Conservation (phyloP, 2,113 vertebrate species). For the Malaclemys terrapin region DNA sequence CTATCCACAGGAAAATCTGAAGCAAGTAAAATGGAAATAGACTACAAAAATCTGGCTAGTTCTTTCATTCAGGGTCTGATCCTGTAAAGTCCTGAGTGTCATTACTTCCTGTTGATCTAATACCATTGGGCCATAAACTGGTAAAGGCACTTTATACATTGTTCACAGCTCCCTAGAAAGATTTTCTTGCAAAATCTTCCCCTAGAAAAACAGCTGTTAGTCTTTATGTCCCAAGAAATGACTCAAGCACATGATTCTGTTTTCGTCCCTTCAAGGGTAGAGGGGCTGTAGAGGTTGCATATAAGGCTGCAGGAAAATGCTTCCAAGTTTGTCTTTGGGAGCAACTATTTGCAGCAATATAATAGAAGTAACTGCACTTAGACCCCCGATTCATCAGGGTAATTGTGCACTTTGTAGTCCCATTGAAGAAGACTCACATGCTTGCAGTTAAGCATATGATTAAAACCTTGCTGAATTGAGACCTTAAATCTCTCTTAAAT, state of each 20-base stretch:
- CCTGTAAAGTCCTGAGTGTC: background rate
- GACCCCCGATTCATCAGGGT: background rate
- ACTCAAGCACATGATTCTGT: background rate
- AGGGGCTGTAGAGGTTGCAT: background rate
- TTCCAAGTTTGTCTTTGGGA: background rate
- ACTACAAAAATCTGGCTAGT: background rate
- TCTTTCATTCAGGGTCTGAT: background rate
- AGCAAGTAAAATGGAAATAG: background rate
- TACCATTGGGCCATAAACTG: background rate
- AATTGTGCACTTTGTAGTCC: background rate
- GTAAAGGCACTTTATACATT: background rate
- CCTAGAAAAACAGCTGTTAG: conserved; percentile 15
- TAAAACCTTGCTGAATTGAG: background rate
- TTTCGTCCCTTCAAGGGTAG: background rate
- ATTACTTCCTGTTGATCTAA: background rate
- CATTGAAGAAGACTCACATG: background rate
- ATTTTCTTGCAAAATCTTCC: conserved; percentile 17
- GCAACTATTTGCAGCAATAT: background rate
- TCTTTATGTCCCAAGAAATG: background rate
- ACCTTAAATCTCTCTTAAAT: conserved; percentile 6
- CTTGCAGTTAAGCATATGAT: background rate
- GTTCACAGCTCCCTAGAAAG: background rate
- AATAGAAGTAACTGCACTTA: background rate
- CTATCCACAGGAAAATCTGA: background rate
- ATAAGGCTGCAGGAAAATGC: background rate